Conservation (phyloP, 1,140 invertebrate species). For the Zaprionus ornatus region DNA sequence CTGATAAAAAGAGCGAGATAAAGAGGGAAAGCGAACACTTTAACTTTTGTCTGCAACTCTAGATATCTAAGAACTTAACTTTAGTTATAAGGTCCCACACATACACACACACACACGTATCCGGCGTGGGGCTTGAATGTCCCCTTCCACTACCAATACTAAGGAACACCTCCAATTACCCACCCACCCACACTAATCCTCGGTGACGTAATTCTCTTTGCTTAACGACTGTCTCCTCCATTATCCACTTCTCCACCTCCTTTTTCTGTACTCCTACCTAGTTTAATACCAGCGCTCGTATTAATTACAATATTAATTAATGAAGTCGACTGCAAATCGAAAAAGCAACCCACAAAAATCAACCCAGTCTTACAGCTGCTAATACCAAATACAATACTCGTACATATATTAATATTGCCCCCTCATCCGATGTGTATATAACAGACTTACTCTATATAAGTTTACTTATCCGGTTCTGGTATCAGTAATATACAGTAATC, state of each 20-base stretch:
- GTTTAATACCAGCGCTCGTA: constrained; percentile 13
- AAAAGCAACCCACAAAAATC: constrained; percentile 14
- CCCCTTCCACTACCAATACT: constrained; percentile 44
- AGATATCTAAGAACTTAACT: constrained; percentile 65
- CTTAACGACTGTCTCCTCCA: constrained; percentile 37
- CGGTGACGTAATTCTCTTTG: constrained; percentile 38
- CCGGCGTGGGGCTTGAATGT: constrained; percentile 15
- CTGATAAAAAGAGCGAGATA: constrained; percentile 31
- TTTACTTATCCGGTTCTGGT: constrained; percentile 71
- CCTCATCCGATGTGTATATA: constrained; percentile 49
- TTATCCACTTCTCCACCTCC: neutral
- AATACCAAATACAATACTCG: constrained; percentile 25
- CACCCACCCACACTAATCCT: constrained; percentile 34
- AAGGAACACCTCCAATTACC: constrained; percentile 21
- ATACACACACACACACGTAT: constrained; percentile 26
- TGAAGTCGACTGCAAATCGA: constrained; percentile 9
- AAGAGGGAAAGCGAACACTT: constrained; percentile 46
- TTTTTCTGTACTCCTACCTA: neutral
- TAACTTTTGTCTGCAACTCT: constrained; percentile 78
- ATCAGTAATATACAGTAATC: constrained; percentile 40
- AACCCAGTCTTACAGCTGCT: constrained; percentile 7
- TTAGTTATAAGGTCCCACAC: constrained; percentile 42
- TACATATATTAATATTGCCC: constrained; percentile 22
- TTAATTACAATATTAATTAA: constrained; percentile 15
- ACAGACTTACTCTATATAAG: constrained; percentile 66